Conservation (phyloP, 2,888 invertebrate genomes). For the Therioaphis trifolii region DNA sequence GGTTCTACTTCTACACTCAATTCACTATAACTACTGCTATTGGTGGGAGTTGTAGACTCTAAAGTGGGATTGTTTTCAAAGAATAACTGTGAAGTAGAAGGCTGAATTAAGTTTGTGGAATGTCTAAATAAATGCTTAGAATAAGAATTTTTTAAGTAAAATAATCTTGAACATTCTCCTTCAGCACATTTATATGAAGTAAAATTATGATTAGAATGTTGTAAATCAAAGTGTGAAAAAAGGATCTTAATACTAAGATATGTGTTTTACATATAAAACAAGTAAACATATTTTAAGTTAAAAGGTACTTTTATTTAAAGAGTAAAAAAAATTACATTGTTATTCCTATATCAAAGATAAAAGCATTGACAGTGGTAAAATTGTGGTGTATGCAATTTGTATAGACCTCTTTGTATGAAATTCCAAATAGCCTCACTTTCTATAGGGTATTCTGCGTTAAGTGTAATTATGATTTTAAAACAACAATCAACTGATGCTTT, state of each 20-base stretch:
- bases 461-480: too few relatives aligned
- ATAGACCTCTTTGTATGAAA: too few relatives aligned
- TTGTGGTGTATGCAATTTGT: neutral
- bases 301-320: neutral
- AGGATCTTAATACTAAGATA: neutral
- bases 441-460: neutral
- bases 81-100: neutral
- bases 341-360: neutral
- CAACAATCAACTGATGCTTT: neutral
- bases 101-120: neutral
- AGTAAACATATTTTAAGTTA: neutral
- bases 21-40: too few relatives aligned
- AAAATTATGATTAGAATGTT: constrained; percentile 14
- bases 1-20: neutral
- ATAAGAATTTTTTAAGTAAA: constrained; percentile 10
- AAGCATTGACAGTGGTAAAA: neutral
- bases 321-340: too few relatives aligned
- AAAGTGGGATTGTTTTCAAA: neutral
- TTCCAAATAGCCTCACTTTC: neutral
- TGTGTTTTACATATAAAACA: neutral
- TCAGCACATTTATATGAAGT: neutral
- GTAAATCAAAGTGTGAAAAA: neutral
- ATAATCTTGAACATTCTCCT: neutral
- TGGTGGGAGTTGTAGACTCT: too few relatives aligned
- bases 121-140: neutral